A percentile compares a stretch with the other conserved stretches of the same genome.
Conservation (phyloP, 1,140 invertebrate genomes). For the Musca domestica region DNA sequence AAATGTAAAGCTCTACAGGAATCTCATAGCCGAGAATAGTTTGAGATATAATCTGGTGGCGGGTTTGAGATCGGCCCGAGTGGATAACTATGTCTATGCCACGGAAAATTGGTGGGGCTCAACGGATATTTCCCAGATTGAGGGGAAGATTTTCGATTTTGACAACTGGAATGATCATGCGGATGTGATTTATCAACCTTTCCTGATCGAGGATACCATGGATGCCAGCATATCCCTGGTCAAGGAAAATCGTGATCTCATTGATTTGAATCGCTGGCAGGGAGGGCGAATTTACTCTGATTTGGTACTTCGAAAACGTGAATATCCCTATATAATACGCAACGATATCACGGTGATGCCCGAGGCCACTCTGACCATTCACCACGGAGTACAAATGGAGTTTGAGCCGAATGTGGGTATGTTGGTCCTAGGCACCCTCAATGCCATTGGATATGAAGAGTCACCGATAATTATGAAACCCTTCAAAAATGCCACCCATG, state of each 20-base stretch:
- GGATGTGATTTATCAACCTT: slow-evolving; percentile 85
- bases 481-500: slow-evolving; percentile 47
- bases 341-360: slow-evolving; percentile 98
- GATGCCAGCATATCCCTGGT: slow-evolving; percentile 73
- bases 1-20: slow-evolving; percentile 85
- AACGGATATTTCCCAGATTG: slow-evolving; percentile 68
- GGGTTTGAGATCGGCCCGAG: slow-evolving; percentile 82
- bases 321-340: slow-evolving; percentile 77
- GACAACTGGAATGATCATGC: slow-evolving; percentile 99
- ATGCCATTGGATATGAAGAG: slow-evolving; percentile 75
- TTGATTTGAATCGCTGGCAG: slow-evolving; percentile 60
- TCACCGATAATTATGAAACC: slow-evolving; percentile 85
- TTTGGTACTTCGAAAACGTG: slow-evolving; percentile 66
- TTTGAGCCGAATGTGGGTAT: slow-evolving; percentile 97
- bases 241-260: slow-evolving; percentile 53
- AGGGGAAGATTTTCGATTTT: slow-evolving; percentile 93
- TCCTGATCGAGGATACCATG: slow-evolving; percentile 72
- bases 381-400: slow-evolving; percentile 87
- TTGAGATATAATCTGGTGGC: slow-evolving; percentile 91
- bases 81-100: slow-evolving; percentile 85
- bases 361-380: slow-evolving; percentile 78
- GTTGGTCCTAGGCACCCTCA: slow-evolving; percentile 88
- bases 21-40: slow-evolving; percentile 85
- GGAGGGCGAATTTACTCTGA: slow-evolving; percentile 81
- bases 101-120: slow-evolving; percentile 97